A percentile compares a stretch with the other conserved stretches of the same genome.
These are phyloP conservation scores for Xenops minutus DNA, from an alignment of 2,797 vertebrate genomes.

Conservation along the genomic window DNA sequence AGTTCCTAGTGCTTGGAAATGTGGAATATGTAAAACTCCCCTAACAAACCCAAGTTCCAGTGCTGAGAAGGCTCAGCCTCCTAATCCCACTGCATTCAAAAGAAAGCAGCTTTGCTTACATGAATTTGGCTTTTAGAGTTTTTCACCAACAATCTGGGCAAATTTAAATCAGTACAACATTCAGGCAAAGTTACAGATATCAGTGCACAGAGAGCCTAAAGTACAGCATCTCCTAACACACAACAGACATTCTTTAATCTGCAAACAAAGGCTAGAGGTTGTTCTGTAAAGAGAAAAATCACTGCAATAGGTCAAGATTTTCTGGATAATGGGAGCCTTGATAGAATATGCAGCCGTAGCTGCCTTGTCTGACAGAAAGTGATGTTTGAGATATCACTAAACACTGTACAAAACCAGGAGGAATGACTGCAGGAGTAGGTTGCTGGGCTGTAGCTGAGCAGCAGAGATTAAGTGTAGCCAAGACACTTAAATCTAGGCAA, in stretches of 20 bases:
- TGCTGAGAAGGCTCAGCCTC: background rate
- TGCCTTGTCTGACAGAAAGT: background rate
- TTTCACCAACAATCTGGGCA: background rate
- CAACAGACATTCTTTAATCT: background rate
- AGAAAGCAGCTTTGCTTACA: background rate
- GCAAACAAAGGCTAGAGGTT: background rate
- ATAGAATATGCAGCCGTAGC: background rate
- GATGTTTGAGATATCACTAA: background rate
- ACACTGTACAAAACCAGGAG: background rate
- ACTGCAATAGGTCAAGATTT: background rate
- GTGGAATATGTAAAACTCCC: background rate
- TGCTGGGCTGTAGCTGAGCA: slow-evolving; percentile 44
- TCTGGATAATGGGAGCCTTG: background rate
- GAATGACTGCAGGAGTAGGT: background rate
- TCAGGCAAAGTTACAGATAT: background rate
- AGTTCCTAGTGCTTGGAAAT: background rate
- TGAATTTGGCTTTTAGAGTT: background rate
- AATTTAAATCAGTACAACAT: background rate
- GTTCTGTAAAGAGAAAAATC: background rate
- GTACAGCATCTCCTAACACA: background rate
- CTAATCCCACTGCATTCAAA: background rate
- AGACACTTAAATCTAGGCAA: background rate
- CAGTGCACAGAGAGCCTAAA: background rate
- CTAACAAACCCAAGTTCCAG: background rate
- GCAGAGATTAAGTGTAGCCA: background rate